Evolutionary conservation across 2,888 invertebrate species (phyloP).

Genomic region (Catocala fraxini): DNA sequence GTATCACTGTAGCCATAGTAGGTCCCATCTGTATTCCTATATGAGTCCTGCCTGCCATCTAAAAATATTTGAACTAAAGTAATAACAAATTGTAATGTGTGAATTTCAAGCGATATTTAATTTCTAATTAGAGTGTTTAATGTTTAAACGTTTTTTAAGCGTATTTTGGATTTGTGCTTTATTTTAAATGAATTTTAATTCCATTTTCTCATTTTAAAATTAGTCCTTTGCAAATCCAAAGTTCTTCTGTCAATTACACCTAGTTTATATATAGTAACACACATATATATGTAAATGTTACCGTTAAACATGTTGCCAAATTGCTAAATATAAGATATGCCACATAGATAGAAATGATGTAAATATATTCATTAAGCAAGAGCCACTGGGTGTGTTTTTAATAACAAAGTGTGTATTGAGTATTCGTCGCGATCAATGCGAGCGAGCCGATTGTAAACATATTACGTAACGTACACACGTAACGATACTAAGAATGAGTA

Average conservation of each 20-base stretch:
- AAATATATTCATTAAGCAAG: conserved; percentile 80
- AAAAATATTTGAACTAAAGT: conserved; percentile 31
- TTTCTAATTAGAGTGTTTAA: conserved; percentile 25
- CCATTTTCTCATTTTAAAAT: conserved; percentile 4
- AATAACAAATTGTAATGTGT: conserved; percentile 21
- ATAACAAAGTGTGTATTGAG: conserved; percentile 71
- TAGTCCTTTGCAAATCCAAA: conserved; percentile 46
- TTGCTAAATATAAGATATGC: conserved; percentile 77
- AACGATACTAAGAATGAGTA: conserved; percentile 72
- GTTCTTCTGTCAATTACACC: conserved; percentile 82
- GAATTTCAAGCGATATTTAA: conserved; percentile 28
- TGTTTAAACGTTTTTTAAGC: conserved; percentile 17
- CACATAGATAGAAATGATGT: conserved; percentile 79
- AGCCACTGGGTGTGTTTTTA: conserved; percentile 75
- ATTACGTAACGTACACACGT: conserved; percentile 67
- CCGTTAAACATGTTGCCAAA: conserved; percentile 84
- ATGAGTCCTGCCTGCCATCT: conserved; percentile 40
- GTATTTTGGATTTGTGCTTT: conserved; percentile 36
- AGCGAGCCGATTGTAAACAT: conserved; percentile 64
- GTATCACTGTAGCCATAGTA: conserved; percentile 20
- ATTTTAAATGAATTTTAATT: conserved; percentile 13
- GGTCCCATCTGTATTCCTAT: conserved; percentile 36
- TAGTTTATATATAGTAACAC: conserved; percentile 65
- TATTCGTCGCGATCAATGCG: conserved; percentile 62
- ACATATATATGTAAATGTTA: conserved; percentile 74